Conservation (phyloP, 1,140 invertebrate genomes). For the Drosophila ambigua region DNA sequence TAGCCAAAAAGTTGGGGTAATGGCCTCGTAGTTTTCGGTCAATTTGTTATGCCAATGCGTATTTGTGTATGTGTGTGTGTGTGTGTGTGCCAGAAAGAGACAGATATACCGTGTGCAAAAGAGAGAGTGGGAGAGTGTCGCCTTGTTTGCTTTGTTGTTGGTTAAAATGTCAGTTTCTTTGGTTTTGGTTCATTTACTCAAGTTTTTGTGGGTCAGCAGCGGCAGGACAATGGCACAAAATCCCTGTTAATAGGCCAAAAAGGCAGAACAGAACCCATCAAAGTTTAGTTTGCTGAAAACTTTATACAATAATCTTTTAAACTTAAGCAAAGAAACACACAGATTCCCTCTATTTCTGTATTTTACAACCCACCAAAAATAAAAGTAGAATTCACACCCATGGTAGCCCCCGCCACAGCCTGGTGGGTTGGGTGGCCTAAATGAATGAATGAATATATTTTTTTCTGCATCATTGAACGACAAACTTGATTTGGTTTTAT, state of each 20-base stretch:
- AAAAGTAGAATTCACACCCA: conserved; percentile 39
- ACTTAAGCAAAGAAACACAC: conserved; percentile 26
- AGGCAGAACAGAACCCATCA: conserved; percentile 11
- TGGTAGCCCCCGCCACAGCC: conserved; percentile 5
- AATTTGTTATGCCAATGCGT: conserved; percentile 73
- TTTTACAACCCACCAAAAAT: conserved; percentile 18
- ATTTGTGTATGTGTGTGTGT: neutral
- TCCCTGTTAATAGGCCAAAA: conserved; percentile 12
- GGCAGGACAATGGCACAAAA: conserved; percentile 51
- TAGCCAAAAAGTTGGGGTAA: conserved; percentile 62
- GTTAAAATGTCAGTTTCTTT: conserved; percentile 71
- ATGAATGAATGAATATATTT: conserved; percentile 74
- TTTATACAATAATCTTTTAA: conserved; percentile 41
- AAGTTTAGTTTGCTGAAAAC: conserved; percentile 20
- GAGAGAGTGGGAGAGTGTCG: conserved; percentile 1
- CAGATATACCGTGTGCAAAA: neutral
- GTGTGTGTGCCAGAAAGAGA: no score
- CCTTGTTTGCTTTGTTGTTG: conserved; percentile 66
- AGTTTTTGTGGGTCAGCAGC: conserved; percentile 48
- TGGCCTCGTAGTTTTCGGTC: conserved; percentile 81
- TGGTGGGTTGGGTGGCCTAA: conserved; percentile 8
- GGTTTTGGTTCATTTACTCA: conserved; percentile 74
- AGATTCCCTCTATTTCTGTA: neutral
- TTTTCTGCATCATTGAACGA: conserved; percentile 80
- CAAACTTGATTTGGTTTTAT: conserved; percentile 82